Evolutionary conservation across 2,888 invertebrate species (phyloP), one percentile per base, ranked within the genome.

Genomic region (Caenorhabditis uteleia): DNA sequence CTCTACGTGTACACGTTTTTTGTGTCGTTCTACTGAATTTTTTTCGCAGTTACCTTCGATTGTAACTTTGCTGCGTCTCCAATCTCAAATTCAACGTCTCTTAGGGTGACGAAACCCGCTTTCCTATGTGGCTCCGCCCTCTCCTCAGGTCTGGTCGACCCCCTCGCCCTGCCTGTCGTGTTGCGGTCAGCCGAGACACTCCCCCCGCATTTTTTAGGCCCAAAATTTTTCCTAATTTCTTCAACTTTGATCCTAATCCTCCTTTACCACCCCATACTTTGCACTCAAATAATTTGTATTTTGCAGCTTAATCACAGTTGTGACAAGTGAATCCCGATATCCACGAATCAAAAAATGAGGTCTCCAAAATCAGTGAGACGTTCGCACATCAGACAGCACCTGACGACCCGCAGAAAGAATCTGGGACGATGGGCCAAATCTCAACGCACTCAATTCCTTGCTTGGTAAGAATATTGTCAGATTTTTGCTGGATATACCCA

Each of bases 351-450:
- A 56, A 67, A 57, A 33, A 70, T 70, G 70, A 70, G 67, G 68
- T 70, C 70, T 64, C 68, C 57, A 54, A 57, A 57, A 33, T 57
- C 67, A 47, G 70, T 70, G 64, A 68, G 65, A 62, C 62, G 70
- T 54, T 61, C 67, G 43, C 70, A 67, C 61, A 68, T 64, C 59
- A 66, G 59, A 55, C 49, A 49, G 55, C 66, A 67, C 42, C 45
- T 59, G 55, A 62, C 55, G 53, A 68, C 64, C 53, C 60, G 61
- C 60, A 64, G 70, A 57, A 70, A 68, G 56, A 60, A 54, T 54
- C 61, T 60, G 42, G 70, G 70, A 70, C 59, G 48, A 48, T 56
- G 59, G 49, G 64, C 65, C 49, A 67, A 65, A 51, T 55, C 64
- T 40, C 58, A 58, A 44, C 58, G 42, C 23, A 49, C 44, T 29